Evolutionary conservation across 2,797 vertebrate genomes (phyloP).

Genomic region (Epinephelus awoara): DNA sequence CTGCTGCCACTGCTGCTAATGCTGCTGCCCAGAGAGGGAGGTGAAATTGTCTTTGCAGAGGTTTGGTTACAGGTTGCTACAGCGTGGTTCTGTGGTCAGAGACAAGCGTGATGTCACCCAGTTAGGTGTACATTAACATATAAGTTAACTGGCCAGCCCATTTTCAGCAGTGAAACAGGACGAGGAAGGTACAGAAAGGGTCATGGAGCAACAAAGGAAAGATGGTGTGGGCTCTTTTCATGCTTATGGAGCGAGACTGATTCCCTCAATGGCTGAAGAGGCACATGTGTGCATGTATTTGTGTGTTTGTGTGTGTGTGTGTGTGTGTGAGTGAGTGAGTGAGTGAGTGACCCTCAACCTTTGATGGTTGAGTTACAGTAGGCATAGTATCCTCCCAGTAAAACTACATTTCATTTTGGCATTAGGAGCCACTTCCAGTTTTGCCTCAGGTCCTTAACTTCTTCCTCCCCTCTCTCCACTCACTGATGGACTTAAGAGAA

Average conservation of each 20-base stretch:
- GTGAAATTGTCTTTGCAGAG: constrained; percentile 47
- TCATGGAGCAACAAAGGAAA: constrained; percentile 42
- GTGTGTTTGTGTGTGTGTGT: constrained; percentile 31
- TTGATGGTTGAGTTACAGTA: constrained; percentile 64
- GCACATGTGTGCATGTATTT: constrained; percentile 37
- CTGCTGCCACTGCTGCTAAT: constrained; percentile 47
- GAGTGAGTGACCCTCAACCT: constrained; percentile 47
- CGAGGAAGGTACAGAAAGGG: constrained; percentile 43
- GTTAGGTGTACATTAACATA: constrained; percentile 11
- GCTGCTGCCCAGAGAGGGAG: constrained; percentile 50
- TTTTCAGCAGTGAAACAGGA: constrained; percentile 49
- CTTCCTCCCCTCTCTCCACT: constrained; percentile 29
- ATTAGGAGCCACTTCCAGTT: constrained; percentile 47
- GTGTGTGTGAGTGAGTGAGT: constrained; percentile 4
- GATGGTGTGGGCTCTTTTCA: constrained; percentile 76
- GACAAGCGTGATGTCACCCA: constrained; percentile 27
- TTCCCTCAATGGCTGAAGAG: constrained; percentile 70
- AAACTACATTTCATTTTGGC: constrained; percentile 52
- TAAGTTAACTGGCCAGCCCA: constrained; percentile 6
- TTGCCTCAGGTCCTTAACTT: constrained; percentile 57
- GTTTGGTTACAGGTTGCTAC: constrained; percentile 55
- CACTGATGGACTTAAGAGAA: constrained; percentile 47
- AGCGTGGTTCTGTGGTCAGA: constrained; percentile 1
- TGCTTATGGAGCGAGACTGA: constrained; percentile 75
- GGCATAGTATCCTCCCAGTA: constrained; percentile 40